phyloP scores from a whole-genome alignment of 2,113 vertebrate genomes.

The Hippocampus guttulatus region DNA sequence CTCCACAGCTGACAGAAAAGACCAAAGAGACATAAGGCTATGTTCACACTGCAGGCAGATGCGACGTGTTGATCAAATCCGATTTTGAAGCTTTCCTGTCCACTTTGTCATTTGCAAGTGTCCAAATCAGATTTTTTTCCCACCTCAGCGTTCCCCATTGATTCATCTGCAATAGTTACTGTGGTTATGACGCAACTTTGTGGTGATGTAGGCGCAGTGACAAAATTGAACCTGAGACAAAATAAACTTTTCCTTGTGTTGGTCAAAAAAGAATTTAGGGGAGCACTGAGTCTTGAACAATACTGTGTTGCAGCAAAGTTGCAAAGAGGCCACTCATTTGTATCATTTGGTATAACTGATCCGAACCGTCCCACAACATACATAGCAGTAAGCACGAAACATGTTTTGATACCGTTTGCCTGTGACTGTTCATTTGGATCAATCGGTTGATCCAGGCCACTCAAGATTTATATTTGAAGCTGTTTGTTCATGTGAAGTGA shows the following conservation, averaged over 20 bases:
- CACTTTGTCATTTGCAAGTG: background rate
- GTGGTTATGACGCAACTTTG: background rate
- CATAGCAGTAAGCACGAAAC: background rate
- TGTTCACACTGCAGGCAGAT: background rate
- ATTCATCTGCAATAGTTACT: background rate
- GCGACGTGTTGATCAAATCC: background rate
- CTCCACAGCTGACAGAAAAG: constrained; percentile 9
- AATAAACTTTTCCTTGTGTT: too few relatives aligned
- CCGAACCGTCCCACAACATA: background rate
- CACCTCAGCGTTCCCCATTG: background rate
- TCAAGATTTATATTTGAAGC: too few relatives aligned
- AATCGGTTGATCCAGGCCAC: too few relatives aligned
- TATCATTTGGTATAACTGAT: background rate
- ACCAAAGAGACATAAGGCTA: constrained; percentile 13
- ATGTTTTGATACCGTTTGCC: background rate
- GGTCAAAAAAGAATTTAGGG: background rate
- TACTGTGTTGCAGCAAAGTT: background rate
- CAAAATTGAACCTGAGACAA: background rate
- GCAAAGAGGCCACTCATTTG: background rate
- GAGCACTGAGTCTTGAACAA: background rate
- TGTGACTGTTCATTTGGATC: background rate
- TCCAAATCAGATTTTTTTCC: background rate
- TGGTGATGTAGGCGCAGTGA: background rate
- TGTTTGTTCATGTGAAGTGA: too few relatives aligned
- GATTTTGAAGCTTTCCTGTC: background rate